Evolutionary conservation across 1,140 invertebrate genomes (phyloP).

Genomic region (Trypoxylus dichotomus): DNA sequence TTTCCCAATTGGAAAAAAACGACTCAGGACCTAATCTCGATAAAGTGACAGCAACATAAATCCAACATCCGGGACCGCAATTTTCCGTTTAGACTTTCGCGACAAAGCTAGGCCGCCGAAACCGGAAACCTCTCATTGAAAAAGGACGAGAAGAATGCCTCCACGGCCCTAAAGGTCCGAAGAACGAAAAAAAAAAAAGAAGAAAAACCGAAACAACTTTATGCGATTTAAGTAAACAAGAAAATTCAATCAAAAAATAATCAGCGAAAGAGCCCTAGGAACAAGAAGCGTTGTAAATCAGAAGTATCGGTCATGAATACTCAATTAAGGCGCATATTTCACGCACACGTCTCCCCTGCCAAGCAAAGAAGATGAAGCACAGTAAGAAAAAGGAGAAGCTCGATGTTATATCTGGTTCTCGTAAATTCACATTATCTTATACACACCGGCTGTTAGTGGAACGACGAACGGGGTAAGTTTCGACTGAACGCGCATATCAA

Average conservation of each 20-base stretch:
- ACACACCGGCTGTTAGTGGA: not conserved
- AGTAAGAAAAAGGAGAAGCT: not conserved
- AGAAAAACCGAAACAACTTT: not conserved
- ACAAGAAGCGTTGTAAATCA: constrained; percentile 36
- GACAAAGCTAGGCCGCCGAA: not conserved
- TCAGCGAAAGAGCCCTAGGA: constrained; percentile 34
- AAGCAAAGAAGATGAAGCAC: not conserved
- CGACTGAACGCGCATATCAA: constrained; percentile 25
- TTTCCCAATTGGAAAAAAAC: constrained; percentile 5
- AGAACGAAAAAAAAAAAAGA: not conserved
- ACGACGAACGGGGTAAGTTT: constrained; percentile 11
- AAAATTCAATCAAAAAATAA: constrained; percentile 39
- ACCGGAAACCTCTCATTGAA: not conserved
- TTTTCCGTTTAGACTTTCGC: not conserved
- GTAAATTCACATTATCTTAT: constrained; percentile 37
- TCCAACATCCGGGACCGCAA: not conserved
- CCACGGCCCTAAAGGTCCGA: not conserved
- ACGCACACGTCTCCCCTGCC: constrained; percentile 12
- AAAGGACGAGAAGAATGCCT: constrained; percentile 9
- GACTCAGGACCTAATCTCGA: not conserved
- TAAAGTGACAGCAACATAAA: constrained; percentile 12
- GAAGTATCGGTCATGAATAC: constrained; percentile 36
- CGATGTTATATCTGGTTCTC: constrained; percentile 16
- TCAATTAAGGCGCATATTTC: constrained; percentile 35
- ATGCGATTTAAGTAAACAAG: constrained; percentile 27